Conservation (phyloP, 2,888 invertebrate species). For the Drosophila mettleri region DNA sequence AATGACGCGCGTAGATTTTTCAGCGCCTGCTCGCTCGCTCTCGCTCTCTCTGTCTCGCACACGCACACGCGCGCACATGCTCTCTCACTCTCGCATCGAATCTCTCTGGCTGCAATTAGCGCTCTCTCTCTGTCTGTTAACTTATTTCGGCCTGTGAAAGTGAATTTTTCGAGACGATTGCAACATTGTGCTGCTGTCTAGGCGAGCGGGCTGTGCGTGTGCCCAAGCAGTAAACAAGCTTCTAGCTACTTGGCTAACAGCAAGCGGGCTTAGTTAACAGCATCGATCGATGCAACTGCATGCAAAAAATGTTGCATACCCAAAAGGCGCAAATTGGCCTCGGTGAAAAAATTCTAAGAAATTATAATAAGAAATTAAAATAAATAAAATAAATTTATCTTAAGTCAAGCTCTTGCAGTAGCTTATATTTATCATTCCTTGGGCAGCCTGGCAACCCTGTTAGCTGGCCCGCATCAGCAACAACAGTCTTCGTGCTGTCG, state of each 20-base stretch:
- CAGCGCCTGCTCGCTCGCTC: slow-evolving; percentile 30
- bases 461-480: slow-evolving; percentile 44
- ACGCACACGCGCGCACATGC: neutral
- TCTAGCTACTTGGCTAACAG: slow-evolving; percentile 35
- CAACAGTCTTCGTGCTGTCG: slow-evolving; percentile 41
- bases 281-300: slow-evolving; percentile 77
- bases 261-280: slow-evolving; percentile 60
- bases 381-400: neutral
- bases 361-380: neutral
- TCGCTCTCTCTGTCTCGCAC: slow-evolving; percentile 3
- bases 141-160: slow-evolving; percentile 67
- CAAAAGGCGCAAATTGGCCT: slow-evolving; percentile 20
- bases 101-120: slow-evolving; percentile 41
- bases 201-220: slow-evolving; percentile 18
- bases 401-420: neutral
- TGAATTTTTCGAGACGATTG: slow-evolving; percentile 76
- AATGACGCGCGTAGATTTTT: slow-evolving; percentile 77
- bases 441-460: slow-evolving; percentile 37
- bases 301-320: slow-evolving; percentile 38
- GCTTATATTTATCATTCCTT: neutral
- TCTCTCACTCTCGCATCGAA: slow-evolving; percentile 2
- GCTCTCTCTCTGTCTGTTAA: slow-evolving; percentile 53
- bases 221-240: slow-evolving; percentile 6
- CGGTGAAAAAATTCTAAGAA: neutral
- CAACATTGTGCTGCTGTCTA: slow-evolving; percentile 67